phyloP scores from a whole-genome alignment of 2,797 vertebrate genomes.

The Gallinago stenura region DNA sequence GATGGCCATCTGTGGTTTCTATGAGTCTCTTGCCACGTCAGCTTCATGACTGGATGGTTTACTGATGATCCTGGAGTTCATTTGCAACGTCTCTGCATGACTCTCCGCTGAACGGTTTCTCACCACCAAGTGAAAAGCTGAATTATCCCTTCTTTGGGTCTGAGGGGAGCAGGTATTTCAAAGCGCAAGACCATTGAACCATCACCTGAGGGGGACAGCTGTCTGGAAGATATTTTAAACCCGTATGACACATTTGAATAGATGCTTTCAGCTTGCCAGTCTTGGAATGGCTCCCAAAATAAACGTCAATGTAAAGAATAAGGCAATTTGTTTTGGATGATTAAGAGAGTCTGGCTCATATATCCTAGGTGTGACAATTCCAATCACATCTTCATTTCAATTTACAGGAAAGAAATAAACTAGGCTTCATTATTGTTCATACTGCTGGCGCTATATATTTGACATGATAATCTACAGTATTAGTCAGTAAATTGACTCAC shows the following conservation, averaged over 20 bases:
- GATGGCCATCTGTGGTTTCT: neutral
- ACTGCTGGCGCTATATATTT: slow-evolving; percentile 23
- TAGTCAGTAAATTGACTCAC: slow-evolving; percentile 72
- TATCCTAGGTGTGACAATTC: slow-evolving; percentile 21
- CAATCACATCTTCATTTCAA: slow-evolving; percentile 36
- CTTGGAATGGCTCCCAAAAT: slow-evolving; percentile 31
- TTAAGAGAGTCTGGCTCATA: slow-evolving; percentile 28
- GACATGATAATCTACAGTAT: slow-evolving; percentile 62
- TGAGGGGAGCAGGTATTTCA: slow-evolving; percentile 3
- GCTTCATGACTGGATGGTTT: neutral
- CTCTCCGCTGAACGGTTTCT: neutral
- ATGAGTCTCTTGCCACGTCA: fast-evolving
- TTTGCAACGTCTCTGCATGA: neutral
- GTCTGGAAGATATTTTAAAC: neutral
- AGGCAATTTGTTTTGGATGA: slow-evolving; percentile 37
- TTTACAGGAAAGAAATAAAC: slow-evolving; percentile 56
- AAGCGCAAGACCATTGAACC: neutral
- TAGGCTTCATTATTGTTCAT: slow-evolving; percentile 38
- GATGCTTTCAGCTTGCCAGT: slow-evolving; percentile 10
- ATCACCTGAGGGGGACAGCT: neutral
- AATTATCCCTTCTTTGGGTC: neutral
- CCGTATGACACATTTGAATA: neutral
- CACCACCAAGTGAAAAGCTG: neutral
- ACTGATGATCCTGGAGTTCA: neutral
- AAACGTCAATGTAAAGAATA: slow-evolving; percentile 20